Conservation (phyloP, 2,113 vertebrate species). For the Probosciger aterrimus region DNA sequence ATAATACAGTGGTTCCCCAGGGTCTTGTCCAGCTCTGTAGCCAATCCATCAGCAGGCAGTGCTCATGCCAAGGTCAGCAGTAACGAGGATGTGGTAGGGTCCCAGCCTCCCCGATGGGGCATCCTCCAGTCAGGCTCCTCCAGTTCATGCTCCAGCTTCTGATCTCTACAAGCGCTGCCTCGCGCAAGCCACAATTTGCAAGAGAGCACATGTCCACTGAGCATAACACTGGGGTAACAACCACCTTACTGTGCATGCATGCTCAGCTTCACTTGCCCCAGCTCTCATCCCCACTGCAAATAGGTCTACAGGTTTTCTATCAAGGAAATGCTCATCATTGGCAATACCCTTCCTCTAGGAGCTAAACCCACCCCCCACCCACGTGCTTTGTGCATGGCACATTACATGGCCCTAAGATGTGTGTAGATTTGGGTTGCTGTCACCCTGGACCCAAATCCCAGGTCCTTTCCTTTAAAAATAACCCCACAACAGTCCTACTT, state of each 20-base stretch:
- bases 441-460: background rate
- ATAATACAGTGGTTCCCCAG: slow-evolving; percentile 86
- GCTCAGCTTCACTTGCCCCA: background rate
- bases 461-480: background rate
- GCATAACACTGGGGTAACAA: background rate
- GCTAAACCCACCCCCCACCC: background rate
- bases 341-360: background rate
- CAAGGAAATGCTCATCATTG: background rate
- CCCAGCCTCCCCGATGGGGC: slow-evolving; percentile 64
- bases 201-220: background rate
- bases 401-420: background rate
- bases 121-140: slow-evolving; percentile 10
- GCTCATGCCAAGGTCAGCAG: slow-evolving; percentile 92
- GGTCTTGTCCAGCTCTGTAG: slow-evolving; percentile 87
- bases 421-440: background rate
- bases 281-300: background rate
- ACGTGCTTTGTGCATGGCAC: fast-evolving
- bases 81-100: slow-evolving; percentile 92
- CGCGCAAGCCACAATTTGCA: background rate
- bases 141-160: background rate
- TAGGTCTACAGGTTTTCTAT: background rate
- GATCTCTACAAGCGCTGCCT: slow-evolving; percentile 26
- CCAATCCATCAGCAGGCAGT: slow-evolving; percentile 91
- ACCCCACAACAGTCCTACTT: background rate
- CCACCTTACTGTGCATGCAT: fast-evolving